Evolutionary conservation across 2,888 invertebrate species (phyloP), one percentile per base, ranked within the genome.

Genomic region (Ormia ochracea): DNA sequence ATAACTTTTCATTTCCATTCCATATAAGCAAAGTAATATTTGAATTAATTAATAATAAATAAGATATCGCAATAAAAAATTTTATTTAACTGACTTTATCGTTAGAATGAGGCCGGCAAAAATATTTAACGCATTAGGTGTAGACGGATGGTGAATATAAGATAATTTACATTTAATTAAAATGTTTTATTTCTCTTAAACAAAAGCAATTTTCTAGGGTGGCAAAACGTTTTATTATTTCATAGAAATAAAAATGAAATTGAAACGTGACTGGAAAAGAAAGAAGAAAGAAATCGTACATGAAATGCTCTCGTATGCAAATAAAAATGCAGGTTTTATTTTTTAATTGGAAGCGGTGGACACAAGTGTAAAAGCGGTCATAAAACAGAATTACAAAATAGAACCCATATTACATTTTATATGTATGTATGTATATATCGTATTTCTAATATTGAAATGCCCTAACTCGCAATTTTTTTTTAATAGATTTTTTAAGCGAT

Each of bases 91-190:
- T 23, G 23, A 56, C 56, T 56, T 56, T 50, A 14, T 36, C 56
- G 21, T 36, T 56, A 38, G 21, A 21, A 7, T 48, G 33, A 14
- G 33, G 4, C 10, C 17, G 4, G 19, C 12, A 36, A 33, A 36
- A 56, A 33, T n/a, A 17, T 10, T n/a, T 3, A 6, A 23, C 36
- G 56, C 10, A 36, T 14, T 50, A 14, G 28, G 28, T 28, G 50
- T 48, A 36, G 48, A 38, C 61, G 68, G 54, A 38, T 68, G 68
- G 54, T 61, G 41, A 56, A 73, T 58, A 28, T 1, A 10, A 73
- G 69, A 63, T 61, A 54, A 78, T 68, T 78, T 78, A 73, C 73
- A 69, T 73, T 54, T 45, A 68, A 73, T 54, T 61, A 63, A 63
- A 73, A 50, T 28, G 69, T 9, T 43, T 73, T 21, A 14, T 54